A percentile compares a stretch with the other conserved stretches of the same genome.
Conservation (phyloP, 2,113 vertebrate species). For the Pseudorasbora parva region DNA sequence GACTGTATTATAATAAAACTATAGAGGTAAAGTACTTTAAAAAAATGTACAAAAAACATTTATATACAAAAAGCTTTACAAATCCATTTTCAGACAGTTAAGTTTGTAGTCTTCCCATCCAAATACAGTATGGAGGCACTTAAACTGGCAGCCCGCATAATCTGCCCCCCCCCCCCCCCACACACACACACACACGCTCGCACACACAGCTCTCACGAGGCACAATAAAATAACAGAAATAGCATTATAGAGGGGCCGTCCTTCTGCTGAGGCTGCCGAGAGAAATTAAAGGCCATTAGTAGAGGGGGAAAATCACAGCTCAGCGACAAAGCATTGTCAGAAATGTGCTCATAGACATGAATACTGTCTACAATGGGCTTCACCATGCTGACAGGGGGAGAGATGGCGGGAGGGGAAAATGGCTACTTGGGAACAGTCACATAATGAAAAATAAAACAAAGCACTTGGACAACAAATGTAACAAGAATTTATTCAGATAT, state of each 20-base stretch:
- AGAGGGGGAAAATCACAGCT: constrained; percentile 78
- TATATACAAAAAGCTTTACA: constrained; percentile 17
- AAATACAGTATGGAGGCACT: constrained; percentile 66
- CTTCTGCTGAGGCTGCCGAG: constrained; percentile 75
- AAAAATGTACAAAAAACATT: neutral
- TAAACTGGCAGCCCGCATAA: constrained; percentile 67
- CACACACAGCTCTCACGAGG: constrained; percentile 64
- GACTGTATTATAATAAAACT: constrained; percentile 23
- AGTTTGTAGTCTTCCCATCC: constrained; percentile 63
- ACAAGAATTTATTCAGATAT: constrained; percentile 84
- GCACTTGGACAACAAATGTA: constrained; percentile 89
- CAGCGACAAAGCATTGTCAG: constrained; percentile 81
- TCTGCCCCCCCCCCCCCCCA: too few species aligned
- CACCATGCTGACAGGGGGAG: constrained; percentile 84
- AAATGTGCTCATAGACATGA: constrained; percentile 82
- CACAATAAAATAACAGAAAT: constrained; percentile 72
- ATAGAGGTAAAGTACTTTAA: constrained; percentile 8
- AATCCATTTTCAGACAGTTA: constrained; percentile 57
- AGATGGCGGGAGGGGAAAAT: constrained; percentile 82
- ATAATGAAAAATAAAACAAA: constrained; percentile 78
- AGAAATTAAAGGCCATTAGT: constrained; percentile 80
- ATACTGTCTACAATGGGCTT: constrained; percentile 86
- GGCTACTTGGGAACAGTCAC: constrained; percentile 83
- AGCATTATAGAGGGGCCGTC: constrained; percentile 72
- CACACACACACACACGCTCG: constrained; percentile 63